These are phyloP conservation scores for Salticus scenicus DNA, from an alignment of 2,888 invertebrate species.

Conservation along the genomic window DNA sequence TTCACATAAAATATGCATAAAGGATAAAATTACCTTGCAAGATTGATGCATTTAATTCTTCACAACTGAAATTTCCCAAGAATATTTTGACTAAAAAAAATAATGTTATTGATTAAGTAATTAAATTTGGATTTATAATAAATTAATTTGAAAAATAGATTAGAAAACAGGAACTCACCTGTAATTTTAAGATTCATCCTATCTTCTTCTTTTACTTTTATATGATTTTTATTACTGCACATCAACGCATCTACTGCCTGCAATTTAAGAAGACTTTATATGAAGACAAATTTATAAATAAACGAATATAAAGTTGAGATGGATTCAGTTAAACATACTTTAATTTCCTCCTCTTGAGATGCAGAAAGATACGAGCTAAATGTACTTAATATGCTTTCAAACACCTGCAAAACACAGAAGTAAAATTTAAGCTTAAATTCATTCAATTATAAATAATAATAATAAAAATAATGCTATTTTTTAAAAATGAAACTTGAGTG, in stretches of 20 bases:
- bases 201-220: constrained; percentile 82
- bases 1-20: no score
- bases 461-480: no score
- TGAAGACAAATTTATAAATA: no score
- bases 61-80: constrained; percentile 27
- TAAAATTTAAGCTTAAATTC: no score
- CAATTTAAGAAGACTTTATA: background rate
- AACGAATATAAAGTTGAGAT: no score
- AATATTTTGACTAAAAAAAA: constrained; percentile 51
- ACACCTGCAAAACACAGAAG: constrained; percentile 36
- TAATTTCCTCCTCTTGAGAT: background rate
- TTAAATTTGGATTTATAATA: background rate
- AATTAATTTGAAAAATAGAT: background rate
- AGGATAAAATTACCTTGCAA: constrained; percentile 44
- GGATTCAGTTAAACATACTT: constrained; percentile 11
- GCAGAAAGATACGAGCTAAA: constrained; percentile 34
- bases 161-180: constrained; percentile 35
- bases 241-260: constrained; percentile 19
- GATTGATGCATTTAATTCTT: constrained; percentile 39
- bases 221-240: constrained; percentile 72
- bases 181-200: constrained; percentile 87
- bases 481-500: no score
- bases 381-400: constrained; percentile 36
- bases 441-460: no score
- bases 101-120: background rate